Conservation (phyloP, 1,140 invertebrate species). For the Heliothis subflexa region DNA sequence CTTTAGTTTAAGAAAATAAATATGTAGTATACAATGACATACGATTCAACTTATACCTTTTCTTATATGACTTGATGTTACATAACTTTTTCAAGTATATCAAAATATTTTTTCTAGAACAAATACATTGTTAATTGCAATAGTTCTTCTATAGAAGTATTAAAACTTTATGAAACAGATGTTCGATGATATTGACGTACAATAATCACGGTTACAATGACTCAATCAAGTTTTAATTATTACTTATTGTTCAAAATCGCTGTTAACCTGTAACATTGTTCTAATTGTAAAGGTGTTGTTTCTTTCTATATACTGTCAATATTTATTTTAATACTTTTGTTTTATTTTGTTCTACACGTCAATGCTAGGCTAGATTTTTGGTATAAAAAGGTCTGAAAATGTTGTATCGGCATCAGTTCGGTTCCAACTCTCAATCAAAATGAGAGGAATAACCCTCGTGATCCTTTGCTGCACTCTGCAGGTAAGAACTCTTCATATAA, state of each 20-base stretch:
- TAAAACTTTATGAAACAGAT: constrained; percentile 1
- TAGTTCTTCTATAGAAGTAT: not conserved
- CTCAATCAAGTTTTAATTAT: constrained; percentile 65
- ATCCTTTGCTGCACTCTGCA: constrained; percentile 81
- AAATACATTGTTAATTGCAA: not conserved
- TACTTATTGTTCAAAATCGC: constrained; percentile 68
- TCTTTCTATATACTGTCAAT: constrained; percentile 64
- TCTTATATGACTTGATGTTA: too few species aligned
- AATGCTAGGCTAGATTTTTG: constrained; percentile 51
- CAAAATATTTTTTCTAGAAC: too few species aligned
- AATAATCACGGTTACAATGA: constrained; percentile 49
- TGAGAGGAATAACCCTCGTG: constrained; percentile 80
- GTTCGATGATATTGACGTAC: not conserved
- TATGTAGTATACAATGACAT: not conserved
- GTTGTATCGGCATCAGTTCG: constrained; percentile 70
- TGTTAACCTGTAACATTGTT: constrained; percentile 59
- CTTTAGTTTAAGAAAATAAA: not conserved
- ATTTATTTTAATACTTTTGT: constrained; percentile 60
- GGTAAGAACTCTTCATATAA: constrained; percentile 62
- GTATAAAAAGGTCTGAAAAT: constrained; percentile 70
- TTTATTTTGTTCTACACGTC: constrained; percentile 54
- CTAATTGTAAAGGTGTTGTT: constrained; percentile 53
- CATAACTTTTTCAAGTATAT: not conserved
- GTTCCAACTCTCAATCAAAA: constrained; percentile 77
- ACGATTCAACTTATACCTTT: too few species aligned